Percentiles rank a stretch among this genome's conserved stretches.
Evolutionary conservation across 2,797 vertebrate genomes (phyloP).

Genomic region (Prunella strophiata): DNA sequence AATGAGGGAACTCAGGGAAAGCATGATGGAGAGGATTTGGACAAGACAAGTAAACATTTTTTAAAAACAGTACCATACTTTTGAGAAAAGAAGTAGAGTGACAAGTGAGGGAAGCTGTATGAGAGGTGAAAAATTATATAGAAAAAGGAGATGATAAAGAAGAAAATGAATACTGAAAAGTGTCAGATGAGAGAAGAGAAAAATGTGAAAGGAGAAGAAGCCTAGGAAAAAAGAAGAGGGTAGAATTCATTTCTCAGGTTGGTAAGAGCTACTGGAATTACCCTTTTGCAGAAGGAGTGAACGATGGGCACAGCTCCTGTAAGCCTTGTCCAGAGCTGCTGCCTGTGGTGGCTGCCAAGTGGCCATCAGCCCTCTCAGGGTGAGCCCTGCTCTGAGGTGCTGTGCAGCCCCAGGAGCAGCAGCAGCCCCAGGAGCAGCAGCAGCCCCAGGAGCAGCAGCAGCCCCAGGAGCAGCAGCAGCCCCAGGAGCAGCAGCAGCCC

Average conservation of each 20-base stretch:
- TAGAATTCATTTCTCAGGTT: neutral
- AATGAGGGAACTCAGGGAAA: neutral
- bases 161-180: neutral
- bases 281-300: neutral
- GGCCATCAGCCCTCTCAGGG: neutral
- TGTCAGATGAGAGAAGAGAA: neutral
- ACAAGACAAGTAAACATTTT: neutral
- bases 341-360: neutral
- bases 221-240: neutral
- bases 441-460: no score
- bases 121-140: neutral
- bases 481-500: no score
- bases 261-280: neutral
- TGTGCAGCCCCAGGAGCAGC: neutral
- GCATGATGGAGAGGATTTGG: neutral
- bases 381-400: neutral
- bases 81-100: neutral
- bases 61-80: neutral
- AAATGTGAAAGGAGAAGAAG: neutral
- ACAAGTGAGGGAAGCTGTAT: neutral
- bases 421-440: neutral
- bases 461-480: no score
- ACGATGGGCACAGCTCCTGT: fast-evolving
- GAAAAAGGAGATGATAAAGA: neutral
- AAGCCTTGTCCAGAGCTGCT: neutral